Base-by-base conservation (phyloP, 2,113 vertebrate species). In the Esox niger region DNA sequence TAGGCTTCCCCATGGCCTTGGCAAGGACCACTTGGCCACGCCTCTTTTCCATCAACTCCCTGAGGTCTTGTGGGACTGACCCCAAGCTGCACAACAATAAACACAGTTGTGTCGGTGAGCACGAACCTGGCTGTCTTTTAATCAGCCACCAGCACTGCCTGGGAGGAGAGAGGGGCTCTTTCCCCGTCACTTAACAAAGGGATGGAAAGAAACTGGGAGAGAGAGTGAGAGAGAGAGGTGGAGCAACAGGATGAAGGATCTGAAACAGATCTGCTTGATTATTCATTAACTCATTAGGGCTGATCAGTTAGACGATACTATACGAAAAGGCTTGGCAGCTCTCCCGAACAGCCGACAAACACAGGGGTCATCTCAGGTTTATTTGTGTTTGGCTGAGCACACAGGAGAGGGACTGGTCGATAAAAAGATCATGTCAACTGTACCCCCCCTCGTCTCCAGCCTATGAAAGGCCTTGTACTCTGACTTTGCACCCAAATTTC, bases 51-150 rank as follows among this genome's bases (percentile, higher is more conserved):
- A 71, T 74, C 77, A 79, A 68, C 70, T 79, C 73, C 77, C 80
- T 73, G 64, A 77, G 75, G 77, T 74, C 76, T 81, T 76, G 78
- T 85, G 85, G 84, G 85, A 89, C 86, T 80, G 80, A 78, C 68
- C 52, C 74, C 1, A 59, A 71, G 61, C 21, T 62, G 31, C 35
- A 6, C 58, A 72, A 73, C 74, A 81, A 79, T 75, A 83, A 85
- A 81, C 77, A 81, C 31, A 71, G 43, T 49, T 49, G 25, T 27
- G 21, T 56, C 17, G 17, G 64, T 23, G 31, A 52, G 7, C 57
- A 55, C 21, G 58, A 6, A 65, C 23, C 66, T 43, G n/a, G 43
- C 75, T 60, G 35, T 11, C 68, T 66, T 67, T 61, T 69, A 77
- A 77, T 75, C 75, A 66, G 6, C 32, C 49, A 10, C 32, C 30